A percentile compares a stretch with the other conserved stretches of the same genome.
These are phyloP conservation scores for Zonotrichia leucophrys DNA, from an alignment of 2,113 vertebrate species.

Conservation along the genomic window DNA sequence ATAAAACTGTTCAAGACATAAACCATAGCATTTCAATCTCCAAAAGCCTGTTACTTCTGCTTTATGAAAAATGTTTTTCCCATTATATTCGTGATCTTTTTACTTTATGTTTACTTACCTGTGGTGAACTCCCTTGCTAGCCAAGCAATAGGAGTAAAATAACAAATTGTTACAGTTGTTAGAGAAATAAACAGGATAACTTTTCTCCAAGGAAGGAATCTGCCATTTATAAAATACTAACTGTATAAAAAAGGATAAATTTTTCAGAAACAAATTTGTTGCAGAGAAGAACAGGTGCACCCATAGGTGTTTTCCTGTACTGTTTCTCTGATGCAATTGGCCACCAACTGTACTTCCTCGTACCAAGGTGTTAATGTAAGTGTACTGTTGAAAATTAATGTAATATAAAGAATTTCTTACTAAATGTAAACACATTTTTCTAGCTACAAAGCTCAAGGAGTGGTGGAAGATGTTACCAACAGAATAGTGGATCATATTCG, in stretches of 20 bases:
- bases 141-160: neutral
- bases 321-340: neutral
- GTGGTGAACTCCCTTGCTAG: neutral
- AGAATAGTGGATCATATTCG: constrained; percentile 82
- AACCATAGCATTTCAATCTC: neutral
- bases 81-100: neutral
- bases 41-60: neutral
- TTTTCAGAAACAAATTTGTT: neutral
- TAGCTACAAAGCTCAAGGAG: constrained; percentile 86
- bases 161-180: neutral
- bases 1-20: neutral
- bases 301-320: neutral
- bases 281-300: neutral
- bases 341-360: neutral
- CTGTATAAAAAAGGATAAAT: neutral
- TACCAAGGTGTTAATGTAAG: neutral
- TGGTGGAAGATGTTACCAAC: constrained; percentile 73
- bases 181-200: neutral
- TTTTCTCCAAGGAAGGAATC: neutral
- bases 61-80: neutral
- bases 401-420: neutral
- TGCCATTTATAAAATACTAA: neutral
- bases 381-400: neutral
- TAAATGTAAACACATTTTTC: neutral
- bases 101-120: neutral